Conservation (phyloP, 2,888 invertebrate genomes). For the Trichopria drosophilae region DNA sequence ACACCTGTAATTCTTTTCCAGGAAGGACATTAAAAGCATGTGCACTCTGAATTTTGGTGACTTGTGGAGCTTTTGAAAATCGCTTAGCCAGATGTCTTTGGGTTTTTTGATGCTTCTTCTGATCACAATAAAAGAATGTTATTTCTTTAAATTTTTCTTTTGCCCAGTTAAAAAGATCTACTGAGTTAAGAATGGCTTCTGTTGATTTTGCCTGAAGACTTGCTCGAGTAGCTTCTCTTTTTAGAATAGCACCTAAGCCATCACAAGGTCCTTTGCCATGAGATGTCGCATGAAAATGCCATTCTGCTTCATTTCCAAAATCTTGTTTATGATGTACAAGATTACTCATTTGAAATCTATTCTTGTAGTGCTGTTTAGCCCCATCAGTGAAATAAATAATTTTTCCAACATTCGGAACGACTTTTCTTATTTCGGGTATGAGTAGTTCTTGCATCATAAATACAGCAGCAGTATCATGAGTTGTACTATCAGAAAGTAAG, state of each 20-base stretch:
- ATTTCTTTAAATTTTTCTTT: too few relatives aligned
- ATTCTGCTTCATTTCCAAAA: too few relatives aligned
- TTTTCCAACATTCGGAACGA: too few relatives aligned
- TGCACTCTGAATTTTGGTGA: not conserved
- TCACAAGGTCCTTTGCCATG: constrained; percentile 3
- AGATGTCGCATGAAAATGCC: constrained; percentile 1
- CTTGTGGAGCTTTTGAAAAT: not conserved
- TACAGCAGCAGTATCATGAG: not conserved
- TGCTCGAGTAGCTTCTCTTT: not conserved
- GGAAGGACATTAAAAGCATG: not conserved
- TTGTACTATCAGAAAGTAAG: not conserved
- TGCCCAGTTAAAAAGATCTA: constrained; percentile 1
- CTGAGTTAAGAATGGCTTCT: not conserved
- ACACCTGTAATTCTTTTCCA: not conserved
- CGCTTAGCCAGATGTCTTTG: not conserved
- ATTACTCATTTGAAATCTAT: not conserved
- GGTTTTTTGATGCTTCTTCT: not conserved
- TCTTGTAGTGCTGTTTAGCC: constrained; percentile 14
- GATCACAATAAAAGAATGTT: too few relatives aligned
- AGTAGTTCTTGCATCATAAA: too few relatives aligned
- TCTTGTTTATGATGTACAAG: too few relatives aligned
- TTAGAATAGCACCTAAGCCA: not conserved
- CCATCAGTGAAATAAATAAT: constrained; percentile 29
- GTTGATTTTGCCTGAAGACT: not conserved
- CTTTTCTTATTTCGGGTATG: too few relatives aligned